Evolutionary conservation across 2,888 invertebrate genomes (phyloP).

Genomic region (Eupithecia vulgata): DNA sequence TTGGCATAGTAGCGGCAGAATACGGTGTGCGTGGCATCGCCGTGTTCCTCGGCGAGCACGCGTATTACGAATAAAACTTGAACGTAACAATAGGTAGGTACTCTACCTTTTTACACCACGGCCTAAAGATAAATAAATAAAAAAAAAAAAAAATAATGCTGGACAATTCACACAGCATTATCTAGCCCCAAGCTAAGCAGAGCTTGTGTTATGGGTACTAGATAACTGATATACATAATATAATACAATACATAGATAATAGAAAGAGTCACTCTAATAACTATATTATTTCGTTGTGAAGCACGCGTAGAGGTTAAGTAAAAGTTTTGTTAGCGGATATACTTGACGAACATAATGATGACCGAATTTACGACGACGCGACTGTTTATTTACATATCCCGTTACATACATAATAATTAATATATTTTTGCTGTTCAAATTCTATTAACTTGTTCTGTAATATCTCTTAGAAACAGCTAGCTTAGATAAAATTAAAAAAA

Average conservation of each 20-base stretch:
- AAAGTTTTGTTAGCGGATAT: background rate
- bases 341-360: background rate
- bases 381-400: background rate
- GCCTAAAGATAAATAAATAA: too few relatives aligned
- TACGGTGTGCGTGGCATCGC: slow-evolving; percentile 48
- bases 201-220: too few relatives aligned
- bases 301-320: background rate
- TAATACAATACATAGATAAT: too few relatives aligned
- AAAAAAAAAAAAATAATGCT: too few relatives aligned
- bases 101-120: slow-evolving; percentile 16
- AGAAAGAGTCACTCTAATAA: too few relatives aligned
- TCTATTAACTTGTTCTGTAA: background rate
- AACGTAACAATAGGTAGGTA: slow-evolving; percentile 51
- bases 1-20: slow-evolving; percentile 68
- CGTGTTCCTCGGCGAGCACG: slow-evolving; percentile 43
- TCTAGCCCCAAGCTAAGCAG: too few relatives aligned
- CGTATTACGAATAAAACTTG: slow-evolving; percentile 46
- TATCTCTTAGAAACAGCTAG: background rate
- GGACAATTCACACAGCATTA: too few relatives aligned
- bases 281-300: too few relatives aligned
- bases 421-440: background rate
- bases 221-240: too few relatives aligned
- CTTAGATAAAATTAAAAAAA: background rate
- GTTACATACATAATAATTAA: background rate
- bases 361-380: background rate